phyloP scores from a whole-genome alignment of 2,113 vertebrate species.

The Irena cyanogastra region DNA sequence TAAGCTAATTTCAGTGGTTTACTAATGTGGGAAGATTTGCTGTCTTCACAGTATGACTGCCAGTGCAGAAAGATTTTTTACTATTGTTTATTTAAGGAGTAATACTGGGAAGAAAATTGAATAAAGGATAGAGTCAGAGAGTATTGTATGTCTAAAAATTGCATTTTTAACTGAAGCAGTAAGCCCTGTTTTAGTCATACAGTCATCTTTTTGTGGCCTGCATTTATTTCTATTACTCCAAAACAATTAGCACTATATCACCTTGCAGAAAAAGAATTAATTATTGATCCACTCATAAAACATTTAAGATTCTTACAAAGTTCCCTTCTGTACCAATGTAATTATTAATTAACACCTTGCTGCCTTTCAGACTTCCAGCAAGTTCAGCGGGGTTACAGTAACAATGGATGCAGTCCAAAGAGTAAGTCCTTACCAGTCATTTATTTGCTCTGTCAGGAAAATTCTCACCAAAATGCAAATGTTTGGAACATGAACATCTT shows the following conservation, averaged over 20 bases:
- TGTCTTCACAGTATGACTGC: not conserved
- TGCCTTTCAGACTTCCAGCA: not conserved
- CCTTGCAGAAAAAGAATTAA: not conserved
- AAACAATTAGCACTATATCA: not conserved
- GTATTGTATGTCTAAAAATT: accelerated
- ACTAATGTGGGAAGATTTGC: not conserved
- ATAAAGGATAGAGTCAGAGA: not conserved
- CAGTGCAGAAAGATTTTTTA: not conserved
- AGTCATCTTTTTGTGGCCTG: not conserved
- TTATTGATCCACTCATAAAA: not conserved
- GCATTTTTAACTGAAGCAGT: not conserved
- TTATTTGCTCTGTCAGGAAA: slow-evolving; percentile 25
- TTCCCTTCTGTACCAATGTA: not conserved
- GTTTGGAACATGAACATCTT: not conserved
- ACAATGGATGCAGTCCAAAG: not conserved
- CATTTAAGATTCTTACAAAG: not conserved
- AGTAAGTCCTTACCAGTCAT: not conserved
- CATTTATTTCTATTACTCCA: not conserved
- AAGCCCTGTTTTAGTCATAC: not conserved
- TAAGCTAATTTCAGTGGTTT: not conserved
- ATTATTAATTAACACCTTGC: not conserved
- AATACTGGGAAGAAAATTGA: not conserved
- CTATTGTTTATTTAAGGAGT: not conserved
- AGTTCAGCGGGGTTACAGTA: not conserved
- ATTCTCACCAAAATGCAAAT: not conserved